These are phyloP conservation scores for Oreamnos americanus DNA, from an alignment of 2,113 vertebrate species.

Conservation along the genomic window DNA sequence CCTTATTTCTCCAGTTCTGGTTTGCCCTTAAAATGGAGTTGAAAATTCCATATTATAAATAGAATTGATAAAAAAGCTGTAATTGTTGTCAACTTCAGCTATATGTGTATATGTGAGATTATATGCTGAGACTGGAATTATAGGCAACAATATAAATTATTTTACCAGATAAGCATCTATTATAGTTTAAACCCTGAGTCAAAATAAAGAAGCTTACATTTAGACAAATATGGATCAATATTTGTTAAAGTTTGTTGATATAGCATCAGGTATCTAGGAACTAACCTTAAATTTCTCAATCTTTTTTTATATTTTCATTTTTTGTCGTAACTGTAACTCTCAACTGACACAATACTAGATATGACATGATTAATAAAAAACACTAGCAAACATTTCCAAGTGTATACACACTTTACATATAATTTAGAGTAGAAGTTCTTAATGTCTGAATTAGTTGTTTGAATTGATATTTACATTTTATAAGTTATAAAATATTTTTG, in stretches of 20 bases:
- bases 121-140: neutral
- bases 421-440: neutral
- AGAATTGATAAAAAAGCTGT: neutral
- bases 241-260: neutral
- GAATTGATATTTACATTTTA: neutral
- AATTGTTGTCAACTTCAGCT: neutral
- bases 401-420: neutral
- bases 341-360: neutral
- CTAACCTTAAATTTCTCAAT: neutral
- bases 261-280: neutral
- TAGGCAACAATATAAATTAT: neutral
- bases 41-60: neutral
- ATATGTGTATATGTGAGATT: neutral
- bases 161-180: neutral
- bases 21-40: neutral
- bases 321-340: neutral
- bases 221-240: neutral
- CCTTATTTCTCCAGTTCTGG: neutral
- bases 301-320: neutral
- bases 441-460: neutral
- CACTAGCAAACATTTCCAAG: neutral
- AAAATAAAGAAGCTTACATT: conserved; percentile 5
- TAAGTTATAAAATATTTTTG: neutral
- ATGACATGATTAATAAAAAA: neutral
- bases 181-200: neutral